Evolutionary conservation across 1,140 invertebrate species (phyloP), one percentile per base, ranked within the genome.

Genomic region (Bradynema listronoti): DNA sequence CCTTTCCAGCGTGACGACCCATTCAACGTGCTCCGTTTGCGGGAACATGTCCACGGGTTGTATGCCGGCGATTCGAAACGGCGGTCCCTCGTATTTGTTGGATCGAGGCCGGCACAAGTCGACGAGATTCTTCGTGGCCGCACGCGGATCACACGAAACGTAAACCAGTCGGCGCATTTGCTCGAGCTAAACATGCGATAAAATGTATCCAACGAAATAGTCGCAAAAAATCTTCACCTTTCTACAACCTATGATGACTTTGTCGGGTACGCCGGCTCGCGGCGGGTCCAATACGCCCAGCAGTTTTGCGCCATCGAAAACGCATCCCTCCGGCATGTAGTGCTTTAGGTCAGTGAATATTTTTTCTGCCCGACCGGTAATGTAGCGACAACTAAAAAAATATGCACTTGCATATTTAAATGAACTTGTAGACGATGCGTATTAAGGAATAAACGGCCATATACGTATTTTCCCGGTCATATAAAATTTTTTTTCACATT

Each of bases 201-300:
- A 29, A 19, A 47, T 9, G 16, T 4, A 50, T 24, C 19, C 29
- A 24, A n/a, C 5, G n/a, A 9, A 30, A 9, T 5, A 16, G 16
- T 19, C 3, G 4, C 3, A 7, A 9, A 56, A 49, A 22, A 4
- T 24, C 29, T 14, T 19, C 50, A 72, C 61, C 58, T 71, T 73
- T 42, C 74, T 56, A 43, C 66, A 76, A 4, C 64, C 58, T 7
- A 75, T 46, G 42, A 77, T 66, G 2, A 78, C 69, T 52, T 71
- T 71, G 36, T 73, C 70, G 36, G 69, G 51, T 36, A 78, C 57
- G 46, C 73, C 73, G 32, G 64, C 73, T 56, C 94, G 83, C 0
- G 94, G 94, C n/a, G 94, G 94, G 83, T 98, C 94, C 0, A 97
- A 86, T 45, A 97, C 84, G 1, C 91, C 93, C 39, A 93, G 84